phyloP scores from a whole-genome alignment of 2,797 vertebrate genomes.

The Gephyroberyx darwinii region DNA sequence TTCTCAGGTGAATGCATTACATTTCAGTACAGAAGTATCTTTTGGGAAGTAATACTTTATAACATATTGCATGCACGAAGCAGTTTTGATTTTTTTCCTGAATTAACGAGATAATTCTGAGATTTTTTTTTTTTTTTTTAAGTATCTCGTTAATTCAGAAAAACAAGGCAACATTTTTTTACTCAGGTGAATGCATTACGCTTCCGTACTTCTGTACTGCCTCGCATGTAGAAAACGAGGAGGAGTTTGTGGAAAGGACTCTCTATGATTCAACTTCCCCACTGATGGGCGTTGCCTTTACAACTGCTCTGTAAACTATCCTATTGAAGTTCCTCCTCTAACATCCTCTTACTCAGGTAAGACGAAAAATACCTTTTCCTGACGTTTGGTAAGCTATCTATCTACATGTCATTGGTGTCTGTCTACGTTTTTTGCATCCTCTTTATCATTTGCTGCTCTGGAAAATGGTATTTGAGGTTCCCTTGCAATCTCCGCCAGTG shows the following conservation, averaged over 20 bases:
- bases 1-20: too few species aligned
- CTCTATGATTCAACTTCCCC: conserved; percentile 44
- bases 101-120: too few species aligned
- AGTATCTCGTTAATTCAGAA: too few species aligned
- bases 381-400: background rate
- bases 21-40: too few species aligned
- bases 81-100: too few species aligned
- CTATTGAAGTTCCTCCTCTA: conserved; percentile 13
- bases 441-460: background rate
- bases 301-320: conserved; percentile 58
- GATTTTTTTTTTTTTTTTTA: too few species aligned
- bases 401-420: background rate
- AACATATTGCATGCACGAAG: background rate
- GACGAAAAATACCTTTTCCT: background rate
- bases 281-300: conserved; percentile 52
- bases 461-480: background rate
- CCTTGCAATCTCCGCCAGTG: too few species aligned
- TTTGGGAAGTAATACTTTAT: background rate
- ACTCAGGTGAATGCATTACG: too few species aligned
- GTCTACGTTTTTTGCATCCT: too few species aligned
- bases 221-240: conserved; percentile 29
- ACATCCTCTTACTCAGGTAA: conserved; percentile 49
- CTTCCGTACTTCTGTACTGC: too few species aligned
- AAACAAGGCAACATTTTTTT: too few species aligned
- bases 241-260: conserved; percentile 42